Evolutionary conservation across 2,888 invertebrate genomes (phyloP), one percentile per base, ranked within the genome.

Genomic region (Euplexia lucipara): DNA sequence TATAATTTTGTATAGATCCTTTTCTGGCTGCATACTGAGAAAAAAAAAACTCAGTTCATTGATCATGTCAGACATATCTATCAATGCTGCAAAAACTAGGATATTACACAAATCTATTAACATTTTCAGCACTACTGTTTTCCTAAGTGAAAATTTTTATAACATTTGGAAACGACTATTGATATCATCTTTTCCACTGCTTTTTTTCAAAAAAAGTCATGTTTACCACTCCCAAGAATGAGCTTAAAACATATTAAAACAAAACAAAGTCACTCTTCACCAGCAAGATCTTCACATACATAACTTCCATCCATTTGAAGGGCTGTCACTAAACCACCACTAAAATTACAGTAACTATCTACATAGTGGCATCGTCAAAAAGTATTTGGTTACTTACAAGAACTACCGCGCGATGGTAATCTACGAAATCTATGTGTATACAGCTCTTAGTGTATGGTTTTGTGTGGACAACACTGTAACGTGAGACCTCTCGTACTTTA

Each of bases 381-480:
- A 80, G 88, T 87, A 84, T 88, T 87, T 78, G 74, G 83, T 89
- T 89, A 84, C 89, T 85, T 71, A 87, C 88, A 86, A 86, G 87
- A 81, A 86, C 88, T 90, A 86, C 88, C 76, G 84, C 68, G 63
- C 71, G 88, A 88, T 88, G 79, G 82, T 85, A 89, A 80, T 90
- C 89, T 85, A 75, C 66, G 77, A 83, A 84, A 81, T 80, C 82
- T 80, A 80, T 81, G 78, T 68, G 71, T 70, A 62, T 73, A 57
- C 74, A 65, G 64, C 39, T 20, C 70, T 62, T 69, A 48, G 60
- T 85, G 86, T 87, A 84, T 85, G 86, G 85, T 80, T 84, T 81
- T 87, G 86, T 89, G 90, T 88, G 88, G 90, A 91, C 91, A 91
- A 86, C 86, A 75, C 76, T 82, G 92, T 92, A 92, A 92, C 88